Evolutionary conservation across 2,888 invertebrate species (phyloP).

Genomic region (Epinotia demarniana): DNA sequence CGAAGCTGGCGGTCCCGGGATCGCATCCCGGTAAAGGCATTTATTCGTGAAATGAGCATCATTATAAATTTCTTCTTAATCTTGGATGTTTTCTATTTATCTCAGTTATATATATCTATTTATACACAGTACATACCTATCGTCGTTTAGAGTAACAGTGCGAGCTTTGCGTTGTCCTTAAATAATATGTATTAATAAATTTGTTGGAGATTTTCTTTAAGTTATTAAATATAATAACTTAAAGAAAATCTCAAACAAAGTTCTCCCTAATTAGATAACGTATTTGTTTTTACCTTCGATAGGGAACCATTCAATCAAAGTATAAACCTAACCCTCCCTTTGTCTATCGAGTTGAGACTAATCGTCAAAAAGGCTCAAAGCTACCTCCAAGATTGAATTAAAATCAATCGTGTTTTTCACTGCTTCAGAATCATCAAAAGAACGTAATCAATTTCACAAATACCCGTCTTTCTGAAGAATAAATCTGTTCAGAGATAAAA

Average conservation of each 20-base stretch:
- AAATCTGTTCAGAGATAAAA: conserved; percentile 67
- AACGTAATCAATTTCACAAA: conserved; percentile 83
- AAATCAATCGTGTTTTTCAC: conserved; percentile 72
- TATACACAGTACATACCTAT: no score
- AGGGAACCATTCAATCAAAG: conserved; percentile 1
- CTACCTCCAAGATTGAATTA: conserved; percentile 73
- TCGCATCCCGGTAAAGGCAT: no score
- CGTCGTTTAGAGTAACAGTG: no score
- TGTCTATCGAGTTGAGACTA: conserved; percentile 67
- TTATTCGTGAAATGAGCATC: no score
- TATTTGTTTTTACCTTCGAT: not conserved
- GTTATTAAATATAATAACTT: no score
- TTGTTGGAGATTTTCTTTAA: no score
- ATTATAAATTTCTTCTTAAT: no score
- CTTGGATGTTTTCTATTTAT: no score
- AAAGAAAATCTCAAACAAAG: not conserved
- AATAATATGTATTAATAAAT: no score
- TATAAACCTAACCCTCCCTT: conserved; percentile 51
- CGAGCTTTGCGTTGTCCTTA: no score
- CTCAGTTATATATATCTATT: no score
- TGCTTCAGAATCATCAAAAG: conserved; percentile 67
- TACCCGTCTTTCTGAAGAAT: conserved; percentile 73
- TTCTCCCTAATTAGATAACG: not conserved
- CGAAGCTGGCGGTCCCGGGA: no score
- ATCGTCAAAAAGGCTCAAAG: conserved; percentile 69